Evolutionary conservation across 2,113 vertebrate genomes (phyloP), one percentile per base, ranked within the genome.

Genomic region (Podocnemis expansa): DNA sequence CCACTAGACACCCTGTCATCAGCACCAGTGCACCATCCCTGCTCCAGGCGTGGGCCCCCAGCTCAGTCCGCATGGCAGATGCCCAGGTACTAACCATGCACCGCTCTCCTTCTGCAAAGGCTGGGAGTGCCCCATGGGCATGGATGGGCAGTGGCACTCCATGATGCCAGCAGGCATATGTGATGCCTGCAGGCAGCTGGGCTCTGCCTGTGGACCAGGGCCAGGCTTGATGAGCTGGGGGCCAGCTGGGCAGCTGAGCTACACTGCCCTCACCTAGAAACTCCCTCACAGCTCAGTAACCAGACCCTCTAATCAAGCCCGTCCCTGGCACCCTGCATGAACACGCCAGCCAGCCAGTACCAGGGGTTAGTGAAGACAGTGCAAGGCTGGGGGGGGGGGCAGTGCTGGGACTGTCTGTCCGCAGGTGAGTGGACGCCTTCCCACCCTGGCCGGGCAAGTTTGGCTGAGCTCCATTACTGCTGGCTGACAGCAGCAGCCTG

Each of bases 371-470:
- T 6, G 10, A 60, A 13, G 58, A 13, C 13, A 25, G 58, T 12
- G 12, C 27, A 6, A 31, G 21, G 25, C 94, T 95, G 84, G 19
- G 89, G 91, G 94, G 93, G 95, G 86, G 92, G 90, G 92, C 47
- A 47, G 47, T 16, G 31, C 60, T 34, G 31, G 31, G 60, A 8
- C 11, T n/a, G 29, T 60, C 58, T 13, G 2, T 6, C 60, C 14
- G 16, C 7, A 13, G 94, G 94, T 31, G 34, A 6, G 60, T 6
- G 8, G 47, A 47, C 55, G 6, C 55, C 25, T 21, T 25, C 55
- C 55, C 19, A 22, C 21, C 55, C 19, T 25, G 55, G 55, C 19
- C 8, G 4, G 12, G 31, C 60, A 16, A 12, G 31, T n/a, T 67
- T n/a, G 12, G 12, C 60, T n/a, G 13, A 9, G 21, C 17, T 17